Evolutionary conservation across 2,113 vertebrate genomes (phyloP).

Genomic region (Amblyopsis rosae): DNA sequence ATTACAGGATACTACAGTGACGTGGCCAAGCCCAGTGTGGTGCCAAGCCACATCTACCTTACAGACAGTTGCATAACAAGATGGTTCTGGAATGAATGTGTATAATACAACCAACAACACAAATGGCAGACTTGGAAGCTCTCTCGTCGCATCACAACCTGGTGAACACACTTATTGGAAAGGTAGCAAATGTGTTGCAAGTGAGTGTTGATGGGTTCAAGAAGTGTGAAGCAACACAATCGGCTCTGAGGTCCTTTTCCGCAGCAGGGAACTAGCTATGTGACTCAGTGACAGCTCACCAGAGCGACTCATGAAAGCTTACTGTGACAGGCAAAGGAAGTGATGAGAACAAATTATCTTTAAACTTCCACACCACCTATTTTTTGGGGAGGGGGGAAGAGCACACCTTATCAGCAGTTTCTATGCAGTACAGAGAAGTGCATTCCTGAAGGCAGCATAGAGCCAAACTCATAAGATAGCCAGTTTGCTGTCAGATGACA

Average conservation of each 20-base stretch:
- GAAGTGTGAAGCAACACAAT: slow-evolving; percentile 26
- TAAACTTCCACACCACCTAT: slow-evolving; percentile 1
- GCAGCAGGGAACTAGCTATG: neutral
- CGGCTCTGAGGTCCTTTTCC: slow-evolving; percentile 19
- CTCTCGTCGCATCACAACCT: too few species aligned
- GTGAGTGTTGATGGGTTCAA: slow-evolving; percentile 14
- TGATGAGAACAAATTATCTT: slow-evolving; percentile 18
- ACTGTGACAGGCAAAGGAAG: slow-evolving; percentile 30
- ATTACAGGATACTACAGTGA: slow-evolving; percentile 6
- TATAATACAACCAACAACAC: neutral
- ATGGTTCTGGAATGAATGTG: too few species aligned
- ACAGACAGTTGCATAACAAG: too few species aligned
- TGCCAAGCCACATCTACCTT: neutral
- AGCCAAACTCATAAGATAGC: slow-evolving; percentile 18
- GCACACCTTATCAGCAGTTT: too few species aligned
- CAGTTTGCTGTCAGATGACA: neutral
- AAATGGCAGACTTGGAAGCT: too few species aligned
- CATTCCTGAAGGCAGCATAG: neutral
- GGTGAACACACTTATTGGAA: neutral
- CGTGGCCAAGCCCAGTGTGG: neutral
- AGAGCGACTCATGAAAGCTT: slow-evolving; percentile 39
- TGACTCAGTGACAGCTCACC: slow-evolving; percentile 53
- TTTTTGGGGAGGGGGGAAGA: neutral
- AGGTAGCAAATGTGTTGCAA: neutral
- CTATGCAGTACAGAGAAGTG: too few species aligned